Base-by-base conservation (phyloP, 2,113 vertebrate species). In the Clinocottus analis region DNA sequence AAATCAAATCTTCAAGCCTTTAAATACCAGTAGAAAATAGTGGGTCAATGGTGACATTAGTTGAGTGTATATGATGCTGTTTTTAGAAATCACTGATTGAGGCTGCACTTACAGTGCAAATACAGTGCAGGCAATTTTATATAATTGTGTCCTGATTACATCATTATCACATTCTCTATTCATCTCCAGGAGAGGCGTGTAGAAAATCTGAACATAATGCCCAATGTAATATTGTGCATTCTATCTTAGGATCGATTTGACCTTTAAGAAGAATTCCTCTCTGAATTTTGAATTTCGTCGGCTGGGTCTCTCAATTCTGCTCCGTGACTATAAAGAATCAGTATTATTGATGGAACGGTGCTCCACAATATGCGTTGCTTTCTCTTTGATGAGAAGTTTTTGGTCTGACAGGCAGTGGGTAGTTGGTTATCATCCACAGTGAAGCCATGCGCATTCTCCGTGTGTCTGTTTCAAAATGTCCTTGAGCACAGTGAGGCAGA, bases 401-500 rank as follows among this genome's bases (percentile, higher is more conserved):
- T 77, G 41, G 23, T 43, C 53, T 76, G 59, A 66, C 29, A 58
- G 47, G 58, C 23, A 37, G 35, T 25, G n/a, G 43, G 49, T 47
- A 58, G 63, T 70, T 74, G 77, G 23, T 27, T 77, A 63, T 74
- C 76, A 56, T 80, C 75, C 63, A 51, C 53, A 19, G 64, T 45
- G 61, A 66, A 84, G 23, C 49, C 60, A 33, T 62, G 61, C 41
- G 3, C 64, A 62, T 63, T 84, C 72, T 70, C 67, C 14, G 16
- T 80, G 66, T 27, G 35, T 76, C 64, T 85, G 75, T 90, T 79
- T 89, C 72, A 77, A 84, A 89, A 91, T 88, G 90, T 90, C 92
- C 92, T 93, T 92, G 87, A 92, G 83, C 83, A 82, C 75, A 77
- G 75, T 64, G 62, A 89, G 78, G 73, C 75, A 78, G 70, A 80